phyloP scores from a whole-genome alignment of 2,888 invertebrate species.

The Calliopum simillimum region DNA sequence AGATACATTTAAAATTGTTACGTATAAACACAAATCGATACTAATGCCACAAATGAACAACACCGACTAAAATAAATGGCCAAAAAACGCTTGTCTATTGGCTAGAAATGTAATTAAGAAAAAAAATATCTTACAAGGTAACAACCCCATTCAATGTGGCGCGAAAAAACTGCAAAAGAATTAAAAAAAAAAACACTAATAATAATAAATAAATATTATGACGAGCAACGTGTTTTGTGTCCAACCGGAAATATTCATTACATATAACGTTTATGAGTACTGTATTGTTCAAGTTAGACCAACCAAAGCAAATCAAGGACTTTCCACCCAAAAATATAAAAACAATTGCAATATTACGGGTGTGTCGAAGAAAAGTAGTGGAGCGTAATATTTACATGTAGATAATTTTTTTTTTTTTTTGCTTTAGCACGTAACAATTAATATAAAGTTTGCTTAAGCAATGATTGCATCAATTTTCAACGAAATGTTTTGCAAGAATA shows the following conservation, averaged over 20 bases:
- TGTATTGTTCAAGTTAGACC: neutral
- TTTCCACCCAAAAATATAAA: neutral
- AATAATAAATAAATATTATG: neutral
- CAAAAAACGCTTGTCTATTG: neutral
- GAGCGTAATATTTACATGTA: neutral
- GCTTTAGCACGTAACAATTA: too few relatives aligned
- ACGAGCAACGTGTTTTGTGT: neutral
- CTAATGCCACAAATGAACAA: neutral
- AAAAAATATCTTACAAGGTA: neutral
- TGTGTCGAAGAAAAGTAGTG: too few relatives aligned
- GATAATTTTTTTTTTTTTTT: neutral
- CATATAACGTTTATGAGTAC: conserved; percentile 13
- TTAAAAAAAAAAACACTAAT: neutral
- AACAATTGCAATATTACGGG: too few relatives aligned
- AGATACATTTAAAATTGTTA: neutral
- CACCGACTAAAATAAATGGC: conserved; percentile 3
- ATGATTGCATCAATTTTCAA: too few relatives aligned
- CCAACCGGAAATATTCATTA: neutral
- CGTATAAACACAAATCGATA: neutral
- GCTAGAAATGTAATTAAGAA: neutral
- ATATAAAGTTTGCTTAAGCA: too few relatives aligned
- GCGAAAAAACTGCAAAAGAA: conserved; percentile 2
- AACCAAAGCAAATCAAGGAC: conserved; percentile 3
- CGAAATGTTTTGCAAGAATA: neutral
- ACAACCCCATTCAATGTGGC: neutral